A percentile compares a stretch with the other conserved stretches of the same genome.
These are phyloP conservation scores for Loriculus beryllinus DNA, from an alignment of 2,797 vertebrate species.

Conservation along the genomic window DNA sequence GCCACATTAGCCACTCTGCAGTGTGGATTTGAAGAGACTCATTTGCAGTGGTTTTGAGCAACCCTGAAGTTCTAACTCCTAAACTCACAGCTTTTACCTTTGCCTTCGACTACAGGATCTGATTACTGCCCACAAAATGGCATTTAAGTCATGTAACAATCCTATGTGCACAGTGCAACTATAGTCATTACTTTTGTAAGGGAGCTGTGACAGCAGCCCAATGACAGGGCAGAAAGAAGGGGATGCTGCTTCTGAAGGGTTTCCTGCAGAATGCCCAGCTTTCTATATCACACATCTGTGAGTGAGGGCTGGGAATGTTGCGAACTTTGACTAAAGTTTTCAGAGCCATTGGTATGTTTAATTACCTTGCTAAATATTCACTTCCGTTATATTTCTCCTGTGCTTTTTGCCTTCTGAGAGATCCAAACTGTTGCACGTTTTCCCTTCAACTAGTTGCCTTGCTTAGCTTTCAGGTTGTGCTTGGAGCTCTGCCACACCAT, in stretches of 20 bases:
- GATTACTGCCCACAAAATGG: not conserved
- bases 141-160: not conserved
- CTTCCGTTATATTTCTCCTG: not conserved
- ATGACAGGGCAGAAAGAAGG: not conserved
- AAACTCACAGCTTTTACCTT: not conserved
- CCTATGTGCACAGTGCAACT: not conserved
- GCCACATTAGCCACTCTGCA: not conserved
- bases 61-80: not conserved
- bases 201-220: not conserved
- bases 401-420: not conserved
- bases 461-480: not conserved
- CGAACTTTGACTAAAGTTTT: not conserved
- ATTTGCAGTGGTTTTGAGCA: not conserved
- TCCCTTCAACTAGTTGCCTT: not conserved
- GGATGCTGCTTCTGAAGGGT: not conserved
- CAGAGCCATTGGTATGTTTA: not conserved
- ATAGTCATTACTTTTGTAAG: not conserved
- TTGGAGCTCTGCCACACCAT: fast-evolving
- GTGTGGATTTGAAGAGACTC: not conserved
- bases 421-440: not conserved
- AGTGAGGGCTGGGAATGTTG: not conserved
- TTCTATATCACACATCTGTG: not conserved
- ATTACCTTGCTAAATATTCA: not conserved
- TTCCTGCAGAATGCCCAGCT: not conserved
- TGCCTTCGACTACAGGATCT: not conserved